Base-by-base conservation (phyloP, 1,140 invertebrate species). In the Meloidogyne floridensis region DNA sequence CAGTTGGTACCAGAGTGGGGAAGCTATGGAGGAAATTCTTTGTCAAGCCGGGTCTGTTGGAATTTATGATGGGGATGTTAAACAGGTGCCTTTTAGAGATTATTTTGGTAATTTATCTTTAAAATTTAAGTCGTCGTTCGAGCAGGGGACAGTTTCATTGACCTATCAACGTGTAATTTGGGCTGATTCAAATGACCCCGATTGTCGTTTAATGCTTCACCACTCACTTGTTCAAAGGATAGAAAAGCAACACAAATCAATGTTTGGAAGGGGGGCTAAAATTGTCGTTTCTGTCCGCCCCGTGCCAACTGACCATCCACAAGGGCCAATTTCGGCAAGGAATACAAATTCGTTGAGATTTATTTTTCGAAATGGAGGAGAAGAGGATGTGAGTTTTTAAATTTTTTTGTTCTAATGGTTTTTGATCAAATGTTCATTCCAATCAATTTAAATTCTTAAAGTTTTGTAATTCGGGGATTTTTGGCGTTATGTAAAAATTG, bases 281-380 rank as follows among this genome's bases (percentile, higher is more conserved):
- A 92, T 97, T 56, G 91, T 95, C 81, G 89, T 96, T 72, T 93
- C 95, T 89, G 91, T 97, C n/a, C 92, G 93, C 15, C 92, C 93
- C 32, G 84, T 91, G 4, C 69, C 78, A 13, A 32, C 42, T 8
- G 78, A 79, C 80, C 76, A 88, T 76, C 59, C 56, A 72, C 81
- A 78, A 15, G 84, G 85, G 6, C 87, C 86, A 69, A 86, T 87
- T n/a, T 84, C 82, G 32, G 78, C 83, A 11, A 85, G 82, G 70
- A 79, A 72, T 11, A 83, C 80, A 54, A 77, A 87, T 72, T 86
- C 84, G 32, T 75, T 89, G 69, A 83, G 85, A 75, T 85, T 87
- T 80, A 86, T 87, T 77, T 88, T 85, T 70, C 80, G 83, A 72
- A 82, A 85, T 81, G 89, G 84, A 77, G 90, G 90, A 82, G 90